These are phyloP conservation scores for Acronicta aceris DNA, from an alignment of 2,888 invertebrate genomes.

Conservation along the genomic window DNA sequence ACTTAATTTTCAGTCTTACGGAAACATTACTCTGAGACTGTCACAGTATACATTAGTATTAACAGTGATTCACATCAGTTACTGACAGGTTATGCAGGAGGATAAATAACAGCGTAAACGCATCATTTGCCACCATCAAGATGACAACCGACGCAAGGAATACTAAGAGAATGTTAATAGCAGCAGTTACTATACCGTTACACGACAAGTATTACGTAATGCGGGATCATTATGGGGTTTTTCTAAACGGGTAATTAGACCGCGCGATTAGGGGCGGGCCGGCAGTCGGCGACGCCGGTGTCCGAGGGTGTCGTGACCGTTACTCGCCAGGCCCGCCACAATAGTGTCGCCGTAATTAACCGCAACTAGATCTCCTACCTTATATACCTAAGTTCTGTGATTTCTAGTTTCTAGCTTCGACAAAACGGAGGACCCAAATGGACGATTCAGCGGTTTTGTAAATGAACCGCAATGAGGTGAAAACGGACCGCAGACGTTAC, in stretches of 20 bases:
- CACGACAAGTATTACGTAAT: conserved; percentile 42
- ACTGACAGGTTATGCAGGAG: conserved; percentile 22
- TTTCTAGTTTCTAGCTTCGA: conserved; percentile 31
- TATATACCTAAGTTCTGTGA: conserved; percentile 34
- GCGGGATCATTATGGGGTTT: conserved; percentile 60
- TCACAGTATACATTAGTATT: conserved; percentile 9
- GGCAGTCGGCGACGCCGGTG: conserved; percentile 31
- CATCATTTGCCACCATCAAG: conserved; percentile 37
- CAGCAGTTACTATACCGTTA: conserved; percentile 55
- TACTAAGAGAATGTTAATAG: conserved; percentile 57
- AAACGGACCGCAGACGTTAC: conserved; percentile 23
- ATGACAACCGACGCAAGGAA: conserved; percentile 40
- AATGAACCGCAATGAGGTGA: conserved; percentile 41
- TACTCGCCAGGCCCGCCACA: conserved; percentile 42
- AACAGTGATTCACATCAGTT: conserved; percentile 13
- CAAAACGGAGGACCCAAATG: conserved; percentile 33
- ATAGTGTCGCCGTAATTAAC: conserved; percentile 62
- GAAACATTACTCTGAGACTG: conserved; percentile 2
- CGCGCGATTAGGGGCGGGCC: conserved; percentile 64
- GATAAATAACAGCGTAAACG: conserved; percentile 30
- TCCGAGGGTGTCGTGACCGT: conserved; percentile 64
- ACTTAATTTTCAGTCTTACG: too few species aligned
- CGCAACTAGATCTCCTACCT: conserved; percentile 56
- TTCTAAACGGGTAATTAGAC: conserved; percentile 67
- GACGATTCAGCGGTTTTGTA: conserved; percentile 35